Base-by-base conservation (phyloP, 2,888 invertebrate genomes). In the Lithophane ornitopus region DNA sequence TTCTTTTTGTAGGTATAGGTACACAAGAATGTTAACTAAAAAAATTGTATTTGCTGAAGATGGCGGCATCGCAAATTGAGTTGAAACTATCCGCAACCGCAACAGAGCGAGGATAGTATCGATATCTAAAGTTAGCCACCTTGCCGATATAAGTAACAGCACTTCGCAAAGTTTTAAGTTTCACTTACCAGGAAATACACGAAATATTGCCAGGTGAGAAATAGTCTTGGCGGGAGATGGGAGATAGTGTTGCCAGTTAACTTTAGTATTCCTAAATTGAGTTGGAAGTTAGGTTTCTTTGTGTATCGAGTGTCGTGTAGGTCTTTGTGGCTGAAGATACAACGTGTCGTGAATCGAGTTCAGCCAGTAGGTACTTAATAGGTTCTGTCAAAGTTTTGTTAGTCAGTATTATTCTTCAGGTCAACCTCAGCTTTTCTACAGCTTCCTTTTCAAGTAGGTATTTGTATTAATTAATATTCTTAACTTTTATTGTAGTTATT, bases 121-220 rank as follows among this genome's bases (percentile, higher is more conserved):
- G 58, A 52, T 76, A 63, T 73, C 61, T 73, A 9, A 61, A 71
- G 63, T 81, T 76, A 58, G 52, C 44, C 54, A 70, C 73, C 44
- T 80, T 68, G 52, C 7, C 54, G 52, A 34, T 14, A 56, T 39
- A n/a, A 62, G 71, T 70, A 62, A 41, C 59, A 69, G 56, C 77
- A 74, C 69, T 84, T 39, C 34, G 39, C 26, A 9, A 76, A 82
- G 70, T 82, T 83, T 52, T 66, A 19, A 70, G 84, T 82, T 76
- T 81, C 85, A 73, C 81, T 74, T 70, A 49, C 67, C 56, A 69
- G 65, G 56, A 70, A 65, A 78, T 81, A 81, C 46, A 62, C 65
- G 69, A 74, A 85, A 71, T 81, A 71, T 83, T 81, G 59, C 58
- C 62, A 67, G 70, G 28, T 68, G 77, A 70, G 72, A 69, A 81